Evolutionary conservation across 1,140 invertebrate genomes (phyloP).

Genomic region (Pristionchus pacificus): DNA sequence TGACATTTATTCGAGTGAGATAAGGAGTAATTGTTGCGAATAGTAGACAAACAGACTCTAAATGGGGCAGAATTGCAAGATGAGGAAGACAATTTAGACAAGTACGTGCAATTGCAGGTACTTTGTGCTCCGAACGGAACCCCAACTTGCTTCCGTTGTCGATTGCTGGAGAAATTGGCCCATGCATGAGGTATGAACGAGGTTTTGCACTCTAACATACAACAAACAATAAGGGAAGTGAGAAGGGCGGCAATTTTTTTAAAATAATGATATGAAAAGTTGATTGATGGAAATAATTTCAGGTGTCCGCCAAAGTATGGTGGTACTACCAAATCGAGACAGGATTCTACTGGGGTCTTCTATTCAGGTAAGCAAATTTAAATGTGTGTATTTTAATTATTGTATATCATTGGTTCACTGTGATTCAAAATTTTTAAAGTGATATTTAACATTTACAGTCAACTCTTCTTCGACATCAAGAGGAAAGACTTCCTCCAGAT

Average conservation of each 20-base stretch:
- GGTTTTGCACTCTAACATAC: too few relatives aligned
- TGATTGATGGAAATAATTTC: too few relatives aligned
- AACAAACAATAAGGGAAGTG: too few relatives aligned
- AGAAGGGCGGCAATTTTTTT: too few relatives aligned
- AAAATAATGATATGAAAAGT: too few relatives aligned
- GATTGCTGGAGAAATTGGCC: slow-evolving; percentile 53
- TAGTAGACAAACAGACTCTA: too few relatives aligned
- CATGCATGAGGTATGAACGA: slow-evolving; percentile 42
- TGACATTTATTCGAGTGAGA: too few relatives aligned
- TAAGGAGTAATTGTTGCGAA: too few relatives aligned
- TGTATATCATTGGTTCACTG: too few relatives aligned
- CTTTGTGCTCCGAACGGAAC: slow-evolving; percentile 41
- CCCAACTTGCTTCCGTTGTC: slow-evolving; percentile 46
- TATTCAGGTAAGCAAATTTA: slow-evolving; percentile 60
- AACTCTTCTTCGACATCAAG: slow-evolving; percentile 47
- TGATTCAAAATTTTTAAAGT: not conserved
- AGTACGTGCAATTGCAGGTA: slow-evolving; percentile 22
- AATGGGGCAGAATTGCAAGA: too few relatives aligned
- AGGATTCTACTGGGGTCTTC: slow-evolving; percentile 90
- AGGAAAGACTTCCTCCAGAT: slow-evolving; percentile 87
- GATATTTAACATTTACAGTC: slow-evolving; percentile 56
- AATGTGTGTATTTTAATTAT: too few relatives aligned
- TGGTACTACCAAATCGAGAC: slow-evolving; percentile 95
- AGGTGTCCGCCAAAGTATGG: slow-evolving; percentile 62
- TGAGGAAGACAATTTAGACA: too few relatives aligned